Conservation (phyloP, 2,888 invertebrate species). For the Torymus tubicola region DNA sequence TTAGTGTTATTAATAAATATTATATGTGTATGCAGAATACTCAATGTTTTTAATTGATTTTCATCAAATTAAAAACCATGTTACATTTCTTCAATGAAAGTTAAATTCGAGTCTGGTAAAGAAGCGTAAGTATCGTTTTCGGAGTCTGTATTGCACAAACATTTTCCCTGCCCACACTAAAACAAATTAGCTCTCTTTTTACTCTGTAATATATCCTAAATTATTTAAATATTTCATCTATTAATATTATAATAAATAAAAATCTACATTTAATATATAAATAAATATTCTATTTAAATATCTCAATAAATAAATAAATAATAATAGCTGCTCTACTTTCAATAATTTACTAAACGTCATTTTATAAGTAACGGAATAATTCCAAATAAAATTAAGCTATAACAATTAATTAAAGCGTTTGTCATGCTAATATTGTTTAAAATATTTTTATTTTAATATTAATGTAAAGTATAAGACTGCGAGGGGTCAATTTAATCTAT, state of each 20-base stretch:
- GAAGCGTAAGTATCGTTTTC: no score
- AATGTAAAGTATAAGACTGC: no score
- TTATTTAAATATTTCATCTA: slow-evolving; percentile 2
- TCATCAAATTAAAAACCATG: no score
- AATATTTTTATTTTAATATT: no score
- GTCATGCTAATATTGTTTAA: neutral
- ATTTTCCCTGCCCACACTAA: slow-evolving; percentile 22
- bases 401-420: slow-evolving; percentile 12
- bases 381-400: slow-evolving; percentile 2
- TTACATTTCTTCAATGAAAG: no score
- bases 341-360: slow-evolving; percentile 14
- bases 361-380: neutral
- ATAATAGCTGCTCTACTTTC: neutral
- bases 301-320: slow-evolving; percentile 26
- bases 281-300: neutral
- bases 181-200: slow-evolving; percentile 6
- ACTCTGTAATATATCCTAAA: slow-evolving; percentile 1
- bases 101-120: no score
- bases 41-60: neutral
- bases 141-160: slow-evolving; percentile 18
- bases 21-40: neutral
- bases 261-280: neutral
- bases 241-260: slow-evolving; percentile 15
- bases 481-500: no score
- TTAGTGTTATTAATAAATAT: neutral